Evolutionary conservation across 2,113 vertebrate species (phyloP).

Genomic region (Forbesichthys agassizii): DNA sequence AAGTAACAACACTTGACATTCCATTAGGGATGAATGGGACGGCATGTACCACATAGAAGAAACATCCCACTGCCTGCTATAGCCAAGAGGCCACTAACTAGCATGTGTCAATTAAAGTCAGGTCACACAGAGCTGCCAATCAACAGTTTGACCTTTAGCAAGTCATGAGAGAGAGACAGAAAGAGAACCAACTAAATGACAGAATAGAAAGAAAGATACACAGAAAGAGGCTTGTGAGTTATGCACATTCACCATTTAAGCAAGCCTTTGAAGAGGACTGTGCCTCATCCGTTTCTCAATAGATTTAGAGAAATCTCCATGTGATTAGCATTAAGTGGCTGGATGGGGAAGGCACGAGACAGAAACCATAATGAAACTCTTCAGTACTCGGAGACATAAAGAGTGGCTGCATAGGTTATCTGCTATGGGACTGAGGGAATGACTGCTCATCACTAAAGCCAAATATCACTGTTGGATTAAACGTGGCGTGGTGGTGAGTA

Average conservation of each 20-base stretch:
- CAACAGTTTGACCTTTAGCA: constrained; percentile 31
- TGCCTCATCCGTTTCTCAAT: too few relatives aligned
- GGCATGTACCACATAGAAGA: constrained; percentile 1
- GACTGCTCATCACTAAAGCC: neutral
- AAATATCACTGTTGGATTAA: neutral
- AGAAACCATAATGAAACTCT: constrained; percentile 18
- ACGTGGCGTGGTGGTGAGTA: too few relatives aligned
- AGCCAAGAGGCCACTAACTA: neutral
- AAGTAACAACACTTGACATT: too few relatives aligned
- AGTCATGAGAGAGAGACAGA: neutral
- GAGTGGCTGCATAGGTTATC: constrained; percentile 2
- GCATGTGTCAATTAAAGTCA: constrained; percentile 1
- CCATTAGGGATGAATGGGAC: too few relatives aligned
- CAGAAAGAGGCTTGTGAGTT: too few relatives aligned
- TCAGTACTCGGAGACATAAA: neutral
- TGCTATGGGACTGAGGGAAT: constrained; percentile 7
- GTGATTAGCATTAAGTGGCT: constrained; percentile 17
- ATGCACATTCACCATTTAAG: too few relatives aligned
- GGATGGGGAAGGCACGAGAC: constrained; percentile 19
- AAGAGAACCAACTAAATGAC: too few relatives aligned
- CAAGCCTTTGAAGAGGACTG: too few relatives aligned
- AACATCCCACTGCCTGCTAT: neutral
- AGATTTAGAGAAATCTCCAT: neutral
- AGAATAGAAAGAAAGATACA: too few relatives aligned
- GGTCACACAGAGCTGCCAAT: constrained; percentile 23